phyloP scores from a whole-genome alignment of 2,113 vertebrate genomes.

The Daubentonia madagascariensis region DNA sequence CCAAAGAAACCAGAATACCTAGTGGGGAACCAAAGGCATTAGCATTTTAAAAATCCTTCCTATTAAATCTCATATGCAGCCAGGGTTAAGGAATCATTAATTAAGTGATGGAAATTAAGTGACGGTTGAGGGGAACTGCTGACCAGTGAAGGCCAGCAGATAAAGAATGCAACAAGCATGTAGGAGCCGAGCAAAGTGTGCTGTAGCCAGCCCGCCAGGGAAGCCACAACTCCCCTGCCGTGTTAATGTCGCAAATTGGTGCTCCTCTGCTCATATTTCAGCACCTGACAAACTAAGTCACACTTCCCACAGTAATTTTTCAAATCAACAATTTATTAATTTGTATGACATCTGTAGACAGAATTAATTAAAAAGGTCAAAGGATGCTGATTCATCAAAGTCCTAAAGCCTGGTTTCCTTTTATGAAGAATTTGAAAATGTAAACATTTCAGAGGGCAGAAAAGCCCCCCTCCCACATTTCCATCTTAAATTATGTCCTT shows the following conservation, averaged over 20 bases:
- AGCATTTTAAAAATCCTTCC: too few species aligned
- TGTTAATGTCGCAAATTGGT: too few species aligned
- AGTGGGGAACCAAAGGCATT: too few species aligned
- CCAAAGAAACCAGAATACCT: too few species aligned
- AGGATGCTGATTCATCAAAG: background rate
- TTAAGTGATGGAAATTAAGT: too few species aligned
- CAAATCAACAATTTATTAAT: background rate
- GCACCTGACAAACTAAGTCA: background rate
- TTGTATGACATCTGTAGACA: too few species aligned
- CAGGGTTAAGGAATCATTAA: too few species aligned
- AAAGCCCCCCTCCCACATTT: background rate
- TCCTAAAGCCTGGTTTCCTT: background rate
- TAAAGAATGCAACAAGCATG: too few species aligned
- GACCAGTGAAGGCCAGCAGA: background rate
- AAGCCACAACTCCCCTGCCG: background rate
- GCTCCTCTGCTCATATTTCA: background rate
- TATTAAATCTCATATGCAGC: too few species aligned
- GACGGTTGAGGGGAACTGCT: background rate
- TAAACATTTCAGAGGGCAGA: background rate
- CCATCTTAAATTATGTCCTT: background rate
- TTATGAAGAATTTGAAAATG: background rate
- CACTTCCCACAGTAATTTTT: background rate
- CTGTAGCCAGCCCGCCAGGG: rapidly evolving
- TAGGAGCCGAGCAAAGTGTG: background rate
- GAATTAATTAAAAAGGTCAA: background rate